Evolutionary conservation across 2,113 vertebrate genomes (phyloP).

Genomic region (Theristicus caerulescens): DNA sequence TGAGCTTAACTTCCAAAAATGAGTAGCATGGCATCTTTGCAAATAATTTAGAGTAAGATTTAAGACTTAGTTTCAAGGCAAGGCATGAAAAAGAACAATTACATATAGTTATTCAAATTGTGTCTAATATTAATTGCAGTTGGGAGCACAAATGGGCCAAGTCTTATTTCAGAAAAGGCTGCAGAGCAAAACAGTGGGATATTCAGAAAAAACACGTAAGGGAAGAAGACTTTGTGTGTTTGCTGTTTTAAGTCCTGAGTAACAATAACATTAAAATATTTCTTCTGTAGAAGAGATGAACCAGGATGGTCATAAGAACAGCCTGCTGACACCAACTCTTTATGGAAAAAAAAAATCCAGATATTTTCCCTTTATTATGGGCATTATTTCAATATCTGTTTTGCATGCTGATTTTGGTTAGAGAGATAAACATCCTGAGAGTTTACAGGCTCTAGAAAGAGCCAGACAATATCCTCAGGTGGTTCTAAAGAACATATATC

Average conservation of each 20-base stretch:
- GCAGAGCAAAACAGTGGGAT: background rate
- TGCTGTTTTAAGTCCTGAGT: background rate
- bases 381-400: background rate
- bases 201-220: background rate
- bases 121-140: background rate
- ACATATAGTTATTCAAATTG: background rate
- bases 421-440: background rate
- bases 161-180: background rate
- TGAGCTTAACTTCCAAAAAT: background rate
- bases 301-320: background rate
- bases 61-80: background rate
- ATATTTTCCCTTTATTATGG: background rate
- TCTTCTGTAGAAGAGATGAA: background rate
- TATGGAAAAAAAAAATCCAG: background rate
- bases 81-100: background rate
- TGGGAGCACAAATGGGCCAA: background rate
- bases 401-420: background rate
- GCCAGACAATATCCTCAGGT: background rate
- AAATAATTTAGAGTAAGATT: background rate
- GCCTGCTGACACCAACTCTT: background rate
- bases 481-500: background rate
- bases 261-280: background rate
- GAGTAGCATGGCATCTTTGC: background rate
- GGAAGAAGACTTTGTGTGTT: background rate
- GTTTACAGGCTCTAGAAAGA: background rate